Evolutionary conservation across 2,113 vertebrate genomes (phyloP).

Genomic region (Urocynchramus pylzowi): DNA sequence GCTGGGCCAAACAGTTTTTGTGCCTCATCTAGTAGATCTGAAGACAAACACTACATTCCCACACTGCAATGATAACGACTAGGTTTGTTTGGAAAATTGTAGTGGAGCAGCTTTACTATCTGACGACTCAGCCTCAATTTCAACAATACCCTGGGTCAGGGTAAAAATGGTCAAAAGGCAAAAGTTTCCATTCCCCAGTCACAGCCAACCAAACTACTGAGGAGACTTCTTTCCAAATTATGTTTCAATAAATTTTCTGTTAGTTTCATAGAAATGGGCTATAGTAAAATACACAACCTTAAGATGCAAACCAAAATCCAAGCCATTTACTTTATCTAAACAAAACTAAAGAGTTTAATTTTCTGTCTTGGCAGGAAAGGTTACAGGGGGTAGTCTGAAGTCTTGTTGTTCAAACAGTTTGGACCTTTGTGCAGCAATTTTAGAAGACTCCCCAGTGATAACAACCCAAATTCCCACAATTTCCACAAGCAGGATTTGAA

Average conservation of each 20-base stretch:
- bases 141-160: not conserved
- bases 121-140: not conserved
- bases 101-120: not conserved
- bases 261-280: not conserved
- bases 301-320: not conserved
- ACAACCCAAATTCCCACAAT: not conserved
- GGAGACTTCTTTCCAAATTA: not conserved
- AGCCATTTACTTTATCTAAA: slow-evolving; percentile 1
- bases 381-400: not conserved
- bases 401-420: not conserved
- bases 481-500: not conserved
- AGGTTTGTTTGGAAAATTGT: not conserved
- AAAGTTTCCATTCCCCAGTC: not conserved
- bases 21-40: not conserved
- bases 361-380: not conserved
- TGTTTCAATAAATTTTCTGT: not conserved
- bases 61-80: not conserved
- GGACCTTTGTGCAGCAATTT: not conserved
- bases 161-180: not conserved
- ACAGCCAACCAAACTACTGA: not conserved
- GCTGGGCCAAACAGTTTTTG: not conserved
- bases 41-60: not conserved
- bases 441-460: not conserved
- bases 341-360: not conserved
- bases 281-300: not conserved